Evolutionary conservation across 2,113 vertebrate genomes (phyloP), one percentile per base, ranked within the genome.

Genomic region (Castor canadensis): DNA sequence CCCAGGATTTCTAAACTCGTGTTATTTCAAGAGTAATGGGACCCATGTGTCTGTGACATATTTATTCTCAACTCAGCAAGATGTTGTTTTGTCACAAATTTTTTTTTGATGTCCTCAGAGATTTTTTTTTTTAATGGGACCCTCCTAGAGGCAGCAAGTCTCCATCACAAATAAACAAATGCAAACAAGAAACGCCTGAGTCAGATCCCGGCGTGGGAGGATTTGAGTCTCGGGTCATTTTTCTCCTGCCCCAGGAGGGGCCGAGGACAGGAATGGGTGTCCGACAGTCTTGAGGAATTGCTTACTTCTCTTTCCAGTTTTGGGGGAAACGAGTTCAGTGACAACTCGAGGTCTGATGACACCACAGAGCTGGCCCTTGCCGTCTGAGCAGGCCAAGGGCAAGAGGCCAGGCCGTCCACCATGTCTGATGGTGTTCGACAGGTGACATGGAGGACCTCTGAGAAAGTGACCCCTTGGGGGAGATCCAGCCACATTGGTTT

Each of bases 1-100:
- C 91, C 96, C 95, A 93, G 96, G 96, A 93, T 95, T 98, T 97
- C 96, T 92, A 96, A 97, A 93, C 83, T 83, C 96, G 95, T 97
- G 96, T 95, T 98, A 97, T 97, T 98, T 93, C 91, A 92, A 89
- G 94, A 96, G 96, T 94, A 98, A 97, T 87, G 64, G 66, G 89
- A 97, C 97, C 94, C 97, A 95, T 69, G 95, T 97, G 97, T 87
- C 69, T 67, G 89, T 96, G 83, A 93, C 95, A 97, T 97, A 89
- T 97, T 97, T 96, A 94, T 80, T 92, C 94, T 96, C 93, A 95
- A 98, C 85, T 94, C 95, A 87, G 95, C 89, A 97, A 89, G 93
- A 94, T 92, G 91, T 92, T 97, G 91, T 97, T 97, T 95, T 91
- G 89, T 93, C 93, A 97, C 91, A 96, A 89, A 93, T 93, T 97